A percentile compares a stretch with the other conserved stretches of the same genome.
These are phyloP conservation scores for Sebastes fasciatus DNA, from an alignment of 2,113 vertebrate genomes.

Conservation along the genomic window DNA sequence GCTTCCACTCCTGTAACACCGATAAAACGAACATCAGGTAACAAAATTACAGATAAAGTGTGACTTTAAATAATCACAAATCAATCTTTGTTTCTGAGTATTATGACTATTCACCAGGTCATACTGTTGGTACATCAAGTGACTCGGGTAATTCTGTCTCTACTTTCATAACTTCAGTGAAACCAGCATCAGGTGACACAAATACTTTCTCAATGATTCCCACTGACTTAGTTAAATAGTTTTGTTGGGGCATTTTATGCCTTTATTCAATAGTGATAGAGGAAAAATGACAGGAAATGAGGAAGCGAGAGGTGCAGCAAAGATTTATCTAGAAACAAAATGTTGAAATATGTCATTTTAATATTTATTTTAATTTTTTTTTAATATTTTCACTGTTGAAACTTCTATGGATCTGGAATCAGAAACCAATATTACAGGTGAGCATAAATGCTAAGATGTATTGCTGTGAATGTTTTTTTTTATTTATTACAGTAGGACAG, in stretches of 20 bases:
- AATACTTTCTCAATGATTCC: not conserved
- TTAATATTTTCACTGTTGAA: not conserved
- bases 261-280: too few relatives aligned
- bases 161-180: not conserved
- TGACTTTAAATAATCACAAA: not conserved
- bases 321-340: too few relatives aligned
- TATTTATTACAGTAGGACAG: not conserved
- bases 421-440: not conserved
- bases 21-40: not conserved
- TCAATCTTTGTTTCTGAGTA: not conserved
- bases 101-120: not conserved
- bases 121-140: not conserved
- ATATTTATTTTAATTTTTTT: not conserved
- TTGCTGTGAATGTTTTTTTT: not conserved
- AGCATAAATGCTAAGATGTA: not conserved
- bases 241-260: too few relatives aligned
- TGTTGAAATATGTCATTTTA: too few relatives aligned
- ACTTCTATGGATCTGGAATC: not conserved
- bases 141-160: not conserved
- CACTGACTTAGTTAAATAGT: not conserved
- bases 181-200: not conserved
- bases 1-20: not conserved
- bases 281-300: too few relatives aligned
- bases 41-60: not conserved
- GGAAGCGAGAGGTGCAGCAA: too few relatives aligned